Evolutionary conservation across 2,888 invertebrate genomes (phyloP).

Genomic region (Monochamus alternatus): DNA sequence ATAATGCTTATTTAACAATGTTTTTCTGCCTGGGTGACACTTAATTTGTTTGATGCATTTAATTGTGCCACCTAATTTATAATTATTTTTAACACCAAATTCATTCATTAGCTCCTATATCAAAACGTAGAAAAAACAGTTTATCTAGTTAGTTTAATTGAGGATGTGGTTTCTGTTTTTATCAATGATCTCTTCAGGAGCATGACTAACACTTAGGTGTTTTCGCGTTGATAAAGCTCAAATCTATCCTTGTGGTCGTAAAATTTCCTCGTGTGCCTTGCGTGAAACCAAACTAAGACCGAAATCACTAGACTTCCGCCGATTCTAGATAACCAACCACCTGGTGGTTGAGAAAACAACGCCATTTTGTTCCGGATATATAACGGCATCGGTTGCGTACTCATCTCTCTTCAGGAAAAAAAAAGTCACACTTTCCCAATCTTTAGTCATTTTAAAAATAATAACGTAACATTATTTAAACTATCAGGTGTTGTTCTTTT

Average conservation of each 20-base stretch:
- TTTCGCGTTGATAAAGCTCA: background rate
- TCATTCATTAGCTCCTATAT: conserved; percentile 37
- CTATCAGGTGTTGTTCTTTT: too few species aligned
- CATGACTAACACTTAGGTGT: conserved; percentile 19
- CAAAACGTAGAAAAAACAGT: conserved; percentile 33
- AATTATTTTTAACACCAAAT: conserved; percentile 42
- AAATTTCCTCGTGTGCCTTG: background rate
- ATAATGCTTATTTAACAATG: conserved; percentile 43
- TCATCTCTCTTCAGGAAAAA: too few species aligned
- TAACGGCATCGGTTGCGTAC: too few species aligned
- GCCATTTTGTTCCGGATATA: too few species aligned
- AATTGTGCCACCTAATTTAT: conserved; percentile 39
- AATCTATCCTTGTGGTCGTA: conserved; percentile 1
- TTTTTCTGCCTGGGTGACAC: conserved; percentile 42
- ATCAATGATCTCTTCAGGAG: conserved; percentile 15
- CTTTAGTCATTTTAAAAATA: too few species aligned
- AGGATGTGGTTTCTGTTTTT: conserved; percentile 30
- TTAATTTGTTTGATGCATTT: conserved; percentile 41
- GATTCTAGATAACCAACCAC: conserved; percentile 1
- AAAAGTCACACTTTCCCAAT: too few species aligned
- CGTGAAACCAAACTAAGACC: background rate
- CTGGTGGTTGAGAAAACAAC: background rate
- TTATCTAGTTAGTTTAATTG: conserved; percentile 35
- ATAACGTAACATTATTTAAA: too few species aligned
- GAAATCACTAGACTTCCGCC: too few species aligned